phyloP scores from a whole-genome alignment of 2,797 vertebrate species.

The Sphaeramia orbicularis region DNA sequence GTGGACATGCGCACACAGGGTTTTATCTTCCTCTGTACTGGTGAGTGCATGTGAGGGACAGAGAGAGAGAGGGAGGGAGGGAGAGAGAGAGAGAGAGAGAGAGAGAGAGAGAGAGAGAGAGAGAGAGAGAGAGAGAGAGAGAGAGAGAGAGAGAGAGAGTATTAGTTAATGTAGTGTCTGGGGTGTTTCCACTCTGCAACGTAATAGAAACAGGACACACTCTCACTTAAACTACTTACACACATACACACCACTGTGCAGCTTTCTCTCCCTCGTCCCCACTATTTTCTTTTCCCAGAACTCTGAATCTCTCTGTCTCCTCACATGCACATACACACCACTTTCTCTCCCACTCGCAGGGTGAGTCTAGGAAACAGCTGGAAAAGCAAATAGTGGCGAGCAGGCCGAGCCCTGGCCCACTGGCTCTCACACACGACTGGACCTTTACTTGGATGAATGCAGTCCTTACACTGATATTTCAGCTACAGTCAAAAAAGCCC shows the following conservation, averaged over 20 bases:
- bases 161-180: constrained; percentile 27
- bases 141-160: neutral
- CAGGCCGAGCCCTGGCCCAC: constrained; percentile 62
- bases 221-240: constrained; percentile 44
- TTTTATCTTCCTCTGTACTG: constrained; percentile 35
- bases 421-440: constrained; percentile 74
- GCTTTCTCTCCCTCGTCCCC: constrained; percentile 37
- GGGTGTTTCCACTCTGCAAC: constrained; percentile 58
- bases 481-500: constrained; percentile 60
- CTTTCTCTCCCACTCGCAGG: constrained; percentile 67
- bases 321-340: constrained; percentile 25
- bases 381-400: constrained; percentile 81
- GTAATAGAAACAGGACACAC: constrained; percentile 50
- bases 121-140: neutral
- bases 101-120: neutral
- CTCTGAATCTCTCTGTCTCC: constrained; percentile 56
- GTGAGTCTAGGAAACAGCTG: constrained; percentile 80
- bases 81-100: constrained; percentile 6
- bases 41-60: constrained; percentile 2
- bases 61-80: neutral
- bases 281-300: constrained; percentile 59
- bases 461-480: constrained; percentile 73
- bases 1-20: constrained; percentile 60
- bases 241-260: constrained; percentile 27
- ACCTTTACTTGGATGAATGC: constrained; percentile 76